These are phyloP conservation scores for Ailuropoda melanoleuca DNA, from an alignment of 2,113 vertebrate genomes.

Conservation along the genomic window DNA sequence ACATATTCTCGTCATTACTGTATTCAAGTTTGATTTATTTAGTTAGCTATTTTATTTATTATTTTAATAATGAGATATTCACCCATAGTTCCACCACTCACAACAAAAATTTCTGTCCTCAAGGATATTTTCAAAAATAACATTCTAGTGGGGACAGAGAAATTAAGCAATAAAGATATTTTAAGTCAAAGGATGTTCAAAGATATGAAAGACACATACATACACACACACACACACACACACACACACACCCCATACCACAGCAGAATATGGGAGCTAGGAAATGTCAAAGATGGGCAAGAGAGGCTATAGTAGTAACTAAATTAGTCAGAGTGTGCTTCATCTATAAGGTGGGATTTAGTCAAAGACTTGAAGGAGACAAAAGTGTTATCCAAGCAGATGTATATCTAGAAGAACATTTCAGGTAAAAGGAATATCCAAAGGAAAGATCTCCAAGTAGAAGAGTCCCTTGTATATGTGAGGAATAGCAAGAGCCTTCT, in stretches of 20 bases:
- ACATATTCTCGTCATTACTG: background rate
- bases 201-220: background rate
- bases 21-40: background rate
- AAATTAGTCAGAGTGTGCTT: background rate
- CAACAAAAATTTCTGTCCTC: background rate
- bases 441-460: background rate
- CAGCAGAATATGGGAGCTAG: background rate
- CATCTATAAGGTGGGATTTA: background rate
- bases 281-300: background rate
- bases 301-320: background rate
- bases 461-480: background rate
- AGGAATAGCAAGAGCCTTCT: background rate
- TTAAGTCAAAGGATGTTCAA: background rate
- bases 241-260: background rate
- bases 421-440: background rate
- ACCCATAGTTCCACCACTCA: background rate
- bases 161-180: background rate
- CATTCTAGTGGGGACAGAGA: background rate
- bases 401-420: background rate
- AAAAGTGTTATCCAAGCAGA: background rate
- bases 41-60: background rate
- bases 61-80: background rate
- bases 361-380: background rate
- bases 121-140: background rate
- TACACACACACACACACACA: background rate